Conservation (phyloP, 2,888 invertebrate species). For the Steromphala cineraria region DNA sequence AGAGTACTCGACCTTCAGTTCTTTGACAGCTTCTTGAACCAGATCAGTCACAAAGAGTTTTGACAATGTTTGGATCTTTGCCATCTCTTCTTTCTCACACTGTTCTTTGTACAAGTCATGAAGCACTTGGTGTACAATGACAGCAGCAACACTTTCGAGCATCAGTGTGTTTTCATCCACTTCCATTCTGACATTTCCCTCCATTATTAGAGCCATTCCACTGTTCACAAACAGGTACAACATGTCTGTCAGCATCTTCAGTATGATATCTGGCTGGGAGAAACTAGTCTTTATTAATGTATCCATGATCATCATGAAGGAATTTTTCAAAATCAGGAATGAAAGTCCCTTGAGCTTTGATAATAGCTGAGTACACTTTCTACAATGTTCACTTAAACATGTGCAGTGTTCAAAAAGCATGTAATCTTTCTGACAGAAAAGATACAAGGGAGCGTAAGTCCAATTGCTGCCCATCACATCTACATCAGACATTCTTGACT, state of each 20-base stretch:
- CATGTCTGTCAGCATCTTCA: background rate
- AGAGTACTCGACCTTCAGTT: background rate
- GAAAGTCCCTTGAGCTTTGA: no score
- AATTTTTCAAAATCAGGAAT: no score
- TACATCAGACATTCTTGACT: no score
- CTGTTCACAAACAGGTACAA: background rate
- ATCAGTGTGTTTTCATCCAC: background rate
- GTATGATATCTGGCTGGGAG: no score
- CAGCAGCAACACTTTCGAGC: background rate
- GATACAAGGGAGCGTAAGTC: no score
- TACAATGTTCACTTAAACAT: no score
- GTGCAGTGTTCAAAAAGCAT: no score
- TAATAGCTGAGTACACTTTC: no score
- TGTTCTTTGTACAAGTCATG: background rate
- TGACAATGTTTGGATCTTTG: background rate
- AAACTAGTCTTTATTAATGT: no score
- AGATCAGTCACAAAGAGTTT: background rate
- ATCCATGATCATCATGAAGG: no score
- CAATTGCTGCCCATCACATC: no score
- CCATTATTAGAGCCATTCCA: background rate
- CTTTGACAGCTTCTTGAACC: background rate
- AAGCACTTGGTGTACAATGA: background rate
- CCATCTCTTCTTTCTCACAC: background rate
- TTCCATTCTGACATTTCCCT: background rate
- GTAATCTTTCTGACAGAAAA: no score